Evolutionary conservation across 2,888 invertebrate genomes (phyloP), one percentile per base, ranked within the genome.

Genomic region (Drosophila robusta): DNA sequence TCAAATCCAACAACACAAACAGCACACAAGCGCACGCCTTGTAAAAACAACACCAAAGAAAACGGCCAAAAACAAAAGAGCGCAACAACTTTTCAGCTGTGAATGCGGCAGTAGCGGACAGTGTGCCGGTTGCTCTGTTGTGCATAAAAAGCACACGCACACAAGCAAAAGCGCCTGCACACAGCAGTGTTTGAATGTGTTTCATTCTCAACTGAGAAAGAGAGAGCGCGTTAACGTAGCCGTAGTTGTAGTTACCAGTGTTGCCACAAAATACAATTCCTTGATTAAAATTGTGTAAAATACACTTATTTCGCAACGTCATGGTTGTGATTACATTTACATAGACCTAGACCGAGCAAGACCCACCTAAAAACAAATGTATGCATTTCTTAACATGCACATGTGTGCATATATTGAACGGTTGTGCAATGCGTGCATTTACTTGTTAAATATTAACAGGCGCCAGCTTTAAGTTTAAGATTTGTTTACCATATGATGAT

Each of bases 61-160:
- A 51, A 32, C 7, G 11, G 11, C 2, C 7, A 16, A 32, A 29
- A 18, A 8, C 32, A 18, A 22, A n/a, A 39, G 56, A 68, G 62
- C 51, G 32, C 24, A 49, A 39, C 47, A 64, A 47, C 52, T 63
- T 74, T 52, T 51, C 47, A 51, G 58, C 60, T 68, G 64, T 74
- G 58, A 52, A 54, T 18, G 2, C 18, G 18, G 52, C 26, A 61
- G 32, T 72, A 14, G 8, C 12, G 41, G 11, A 34, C 26, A 29
- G 7, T 16, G 12, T 29, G 56, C 58, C 75, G 54, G 55, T 38
- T 78, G 29, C 52, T 64, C 64, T 50, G 50, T 50, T 68, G 47
- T 51, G 63, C 50, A 81, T 61, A 49, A 42, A 39, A 51, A 8
- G 12, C 34, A 71, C 41, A 11, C 22, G 6, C 12, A 51, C 38